These are phyloP conservation scores for Tylochromis polylepis DNA, from an alignment of 2,113 vertebrate species.

Conservation along the genomic window DNA sequence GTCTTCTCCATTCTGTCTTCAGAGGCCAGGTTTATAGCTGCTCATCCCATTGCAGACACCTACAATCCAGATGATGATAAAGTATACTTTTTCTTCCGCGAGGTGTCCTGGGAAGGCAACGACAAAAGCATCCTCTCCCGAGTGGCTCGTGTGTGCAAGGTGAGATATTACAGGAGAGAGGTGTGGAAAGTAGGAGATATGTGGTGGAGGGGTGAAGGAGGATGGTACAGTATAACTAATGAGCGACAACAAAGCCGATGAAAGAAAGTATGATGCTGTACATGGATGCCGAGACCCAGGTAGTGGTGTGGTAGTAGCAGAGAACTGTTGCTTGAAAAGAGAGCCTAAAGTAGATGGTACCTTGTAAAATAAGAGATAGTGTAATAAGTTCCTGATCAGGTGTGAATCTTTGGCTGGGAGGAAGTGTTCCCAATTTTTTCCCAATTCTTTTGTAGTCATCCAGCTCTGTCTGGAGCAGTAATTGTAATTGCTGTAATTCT, in stretches of 20 bases:
- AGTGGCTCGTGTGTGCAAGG: conserved; percentile 95
- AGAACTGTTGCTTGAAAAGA: neutral
- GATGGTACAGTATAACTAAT: neutral
- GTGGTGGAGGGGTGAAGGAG: neutral
- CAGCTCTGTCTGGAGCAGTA: conserved; percentile 32
- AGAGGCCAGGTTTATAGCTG: conserved; percentile 94
- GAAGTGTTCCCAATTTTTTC: conserved; percentile 33
- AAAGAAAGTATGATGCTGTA: neutral
- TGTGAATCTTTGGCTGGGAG: conserved; percentile 15
- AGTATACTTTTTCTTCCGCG: conserved; percentile 98
- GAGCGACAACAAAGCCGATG: neutral
- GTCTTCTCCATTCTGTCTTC: conserved; percentile 22
- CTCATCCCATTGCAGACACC: conserved; percentile 90
- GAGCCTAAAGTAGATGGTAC: neutral
- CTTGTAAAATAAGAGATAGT: neutral
- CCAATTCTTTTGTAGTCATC: conserved; percentile 34
- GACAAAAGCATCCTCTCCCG: conserved; percentile 91
- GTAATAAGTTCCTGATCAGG: neutral
- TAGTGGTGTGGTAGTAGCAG: neutral
- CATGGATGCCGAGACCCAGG: neutral
- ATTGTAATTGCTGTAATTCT: conserved; percentile 28
- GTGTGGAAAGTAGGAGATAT: neutral
- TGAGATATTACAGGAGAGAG: conserved; percentile 58
- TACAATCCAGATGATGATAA: conserved; percentile 97
- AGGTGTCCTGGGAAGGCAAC: conserved; percentile 86